phyloP scores from a whole-genome alignment of 2,888 invertebrate species.

The Thalpophila matura region DNA sequence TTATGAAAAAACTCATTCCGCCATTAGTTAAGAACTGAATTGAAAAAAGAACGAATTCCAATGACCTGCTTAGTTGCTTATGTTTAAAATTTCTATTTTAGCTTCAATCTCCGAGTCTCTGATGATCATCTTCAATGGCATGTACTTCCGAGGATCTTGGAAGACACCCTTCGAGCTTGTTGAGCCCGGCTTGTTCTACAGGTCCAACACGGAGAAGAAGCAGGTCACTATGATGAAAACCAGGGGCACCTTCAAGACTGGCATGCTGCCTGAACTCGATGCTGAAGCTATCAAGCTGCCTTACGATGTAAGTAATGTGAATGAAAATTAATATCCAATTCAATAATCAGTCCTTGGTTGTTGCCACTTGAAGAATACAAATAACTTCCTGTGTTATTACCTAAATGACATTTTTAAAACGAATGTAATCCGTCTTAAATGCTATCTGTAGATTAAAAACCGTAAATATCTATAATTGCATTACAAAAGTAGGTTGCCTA shows the following conservation, averaged over 20 bases:
- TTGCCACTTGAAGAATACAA: background rate
- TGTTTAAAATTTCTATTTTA: constrained; percentile 68
- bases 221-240: constrained; percentile 93
- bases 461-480: too few relatives aligned
- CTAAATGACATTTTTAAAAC: too few relatives aligned
- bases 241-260: constrained; percentile 91
- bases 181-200: constrained; percentile 91
- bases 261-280: constrained; percentile 91
- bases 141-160: constrained; percentile 96
- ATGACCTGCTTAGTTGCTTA: too few relatives aligned
- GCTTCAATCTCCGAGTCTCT: constrained; percentile 88
- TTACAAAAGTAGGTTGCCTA: too few relatives aligned
- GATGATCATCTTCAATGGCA: constrained; percentile 94
- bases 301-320: constrained; percentile 91
- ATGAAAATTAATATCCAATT: background rate
- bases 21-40: too few relatives aligned
- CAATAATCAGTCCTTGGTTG: too few relatives aligned
- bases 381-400: too few relatives aligned
- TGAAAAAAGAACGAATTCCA: too few relatives aligned
- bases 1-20: too few relatives aligned
- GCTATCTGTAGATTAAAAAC: too few relatives aligned
- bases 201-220: constrained; percentile 91
- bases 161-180: constrained; percentile 91
- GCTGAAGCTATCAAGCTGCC: constrained; percentile 93
- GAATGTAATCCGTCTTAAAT: too few relatives aligned